A percentile compares a stretch with the other conserved stretches of the same genome.
These are phyloP conservation scores for Augochlora pura DNA, from an alignment of 1,140 invertebrate genomes.

Conservation along the genomic window DNA sequence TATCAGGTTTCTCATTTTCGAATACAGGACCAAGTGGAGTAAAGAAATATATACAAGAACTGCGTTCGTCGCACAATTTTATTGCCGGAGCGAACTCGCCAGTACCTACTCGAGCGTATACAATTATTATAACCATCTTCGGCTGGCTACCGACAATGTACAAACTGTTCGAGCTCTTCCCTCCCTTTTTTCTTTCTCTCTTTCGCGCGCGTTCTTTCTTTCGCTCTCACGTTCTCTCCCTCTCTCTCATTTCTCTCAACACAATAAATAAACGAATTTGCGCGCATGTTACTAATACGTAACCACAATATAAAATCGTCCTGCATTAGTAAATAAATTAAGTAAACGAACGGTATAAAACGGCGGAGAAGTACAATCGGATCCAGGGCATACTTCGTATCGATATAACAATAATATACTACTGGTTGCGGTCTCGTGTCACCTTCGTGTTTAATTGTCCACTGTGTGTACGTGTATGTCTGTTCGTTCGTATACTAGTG, in stretches of 20 bases:
- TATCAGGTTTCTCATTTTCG: neutral
- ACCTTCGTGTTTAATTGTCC: slow-evolving; percentile 9
- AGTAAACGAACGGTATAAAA: slow-evolving; percentile 71
- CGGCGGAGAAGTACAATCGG: slow-evolving; percentile 60
- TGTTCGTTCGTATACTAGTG: slow-evolving; percentile 23
- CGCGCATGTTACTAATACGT: slow-evolving; percentile 49
- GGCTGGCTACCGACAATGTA: slow-evolving; percentile 66
- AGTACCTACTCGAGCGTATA: slow-evolving; percentile 68
- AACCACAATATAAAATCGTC: slow-evolving; percentile 73
- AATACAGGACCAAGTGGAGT: slow-evolving; percentile 19
- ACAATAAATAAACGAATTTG: slow-evolving; percentile 73
- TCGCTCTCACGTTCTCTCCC: slow-evolving; percentile 10
- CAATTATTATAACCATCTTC: slow-evolving; percentile 64
- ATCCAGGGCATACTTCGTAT: slow-evolving; percentile 41
- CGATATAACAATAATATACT: slow-evolving; percentile 70
- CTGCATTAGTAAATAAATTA: slow-evolving; percentile 76
- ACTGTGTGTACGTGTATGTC: neutral
- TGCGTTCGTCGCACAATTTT: slow-evolving; percentile 69
- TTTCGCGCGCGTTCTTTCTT: neutral
- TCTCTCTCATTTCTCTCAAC: slow-evolving; percentile 59
- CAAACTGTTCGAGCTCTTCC: slow-evolving; percentile 64
- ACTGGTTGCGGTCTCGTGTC: slow-evolving; percentile 63
- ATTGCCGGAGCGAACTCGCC: slow-evolving; percentile 67
- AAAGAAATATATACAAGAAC: slow-evolving; percentile 25
- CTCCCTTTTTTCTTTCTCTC: slow-evolving; percentile 44